A percentile compares a stretch with the other conserved stretches of the same genome.
These are phyloP conservation scores for Drosophila mauritiana DNA, from an alignment of 1,140 invertebrate genomes.

Conservation along the genomic window DNA sequence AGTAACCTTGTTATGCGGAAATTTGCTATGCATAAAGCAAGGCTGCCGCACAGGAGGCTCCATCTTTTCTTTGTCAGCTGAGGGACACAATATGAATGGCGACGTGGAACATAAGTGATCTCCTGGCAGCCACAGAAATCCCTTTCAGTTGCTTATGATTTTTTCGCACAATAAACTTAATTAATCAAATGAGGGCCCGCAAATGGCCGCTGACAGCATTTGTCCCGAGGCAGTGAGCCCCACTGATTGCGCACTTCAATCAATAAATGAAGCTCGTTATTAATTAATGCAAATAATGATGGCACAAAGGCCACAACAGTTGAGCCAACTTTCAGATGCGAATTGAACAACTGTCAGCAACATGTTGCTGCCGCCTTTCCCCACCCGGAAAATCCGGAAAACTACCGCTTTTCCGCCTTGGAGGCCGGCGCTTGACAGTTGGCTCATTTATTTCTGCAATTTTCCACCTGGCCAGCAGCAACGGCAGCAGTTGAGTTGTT, in stretches of 20 bases:
- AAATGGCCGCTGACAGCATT: slow-evolving; percentile 66
- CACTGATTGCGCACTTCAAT: slow-evolving; percentile 58
- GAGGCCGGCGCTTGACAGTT: slow-evolving; percentile 64
- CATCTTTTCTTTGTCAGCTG: slow-evolving; percentile 41
- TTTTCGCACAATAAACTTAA: slow-evolving; percentile 31
- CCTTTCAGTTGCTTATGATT: not conserved
- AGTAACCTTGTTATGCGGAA: slow-evolving; percentile 45
- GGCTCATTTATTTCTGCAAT: slow-evolving; percentile 60
- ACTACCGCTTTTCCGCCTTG: slow-evolving; percentile 8
- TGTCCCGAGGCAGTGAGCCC: slow-evolving; percentile 37
- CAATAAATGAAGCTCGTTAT: slow-evolving; percentile 73
- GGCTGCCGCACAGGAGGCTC: slow-evolving; percentile 3
- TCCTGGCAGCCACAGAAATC: not conserved
- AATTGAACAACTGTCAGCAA: slow-evolving; percentile 79
- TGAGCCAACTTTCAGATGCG: slow-evolving; percentile 57
- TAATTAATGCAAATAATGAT: slow-evolving; percentile 76
- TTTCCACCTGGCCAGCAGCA: slow-evolving; percentile 64
- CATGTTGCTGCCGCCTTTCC: slow-evolving; percentile 50
- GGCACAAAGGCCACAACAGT: slow-evolving; percentile 34
- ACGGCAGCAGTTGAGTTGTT: slow-evolving; percentile 30
- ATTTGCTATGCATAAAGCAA: slow-evolving; percentile 43
- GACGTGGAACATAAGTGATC: slow-evolving; percentile 27
- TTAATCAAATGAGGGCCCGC: slow-evolving; percentile 54
- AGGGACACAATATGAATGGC: slow-evolving; percentile 14
- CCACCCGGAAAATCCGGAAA: not conserved